These are phyloP conservation scores for Phyto melanocephala DNA, from an alignment of 2,888 invertebrate species.

Conservation along the genomic window DNA sequence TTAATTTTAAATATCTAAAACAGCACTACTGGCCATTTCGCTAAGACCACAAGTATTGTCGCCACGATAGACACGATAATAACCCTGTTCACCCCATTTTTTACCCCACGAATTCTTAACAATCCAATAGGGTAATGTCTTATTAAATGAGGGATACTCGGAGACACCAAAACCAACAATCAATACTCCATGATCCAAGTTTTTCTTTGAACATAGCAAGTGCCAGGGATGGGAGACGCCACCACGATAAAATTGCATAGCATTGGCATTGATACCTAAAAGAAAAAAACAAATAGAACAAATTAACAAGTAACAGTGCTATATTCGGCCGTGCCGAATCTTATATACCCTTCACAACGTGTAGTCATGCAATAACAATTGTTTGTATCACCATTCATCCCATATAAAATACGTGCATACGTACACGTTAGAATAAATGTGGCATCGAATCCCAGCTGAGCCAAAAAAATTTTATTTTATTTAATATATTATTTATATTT, in stretches of 20 bases:
- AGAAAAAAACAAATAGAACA: background rate
- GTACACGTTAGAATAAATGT: too few relatives aligned
- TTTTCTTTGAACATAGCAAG: conserved; percentile 86
- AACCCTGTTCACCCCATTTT: conserved; percentile 95
- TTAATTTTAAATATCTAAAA: conserved; percentile 78
- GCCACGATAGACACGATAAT: conserved; percentile 95
- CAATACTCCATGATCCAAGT: conserved; percentile 96
- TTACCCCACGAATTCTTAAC: conserved; percentile 97
- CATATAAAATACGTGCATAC: too few relatives aligned
- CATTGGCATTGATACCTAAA: conserved; percentile 92
- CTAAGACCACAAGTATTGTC: conserved; percentile 96
- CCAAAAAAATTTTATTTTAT: too few relatives aligned
- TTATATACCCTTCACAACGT: too few relatives aligned
- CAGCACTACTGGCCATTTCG: conserved; percentile 92
- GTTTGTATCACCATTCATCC: too few relatives aligned
- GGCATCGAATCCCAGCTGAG: too few relatives aligned
- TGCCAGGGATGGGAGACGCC: conserved; percentile 96
- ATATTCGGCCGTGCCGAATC: too few relatives aligned
- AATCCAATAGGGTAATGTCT: conserved; percentile 92
- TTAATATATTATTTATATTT: too few relatives aligned
- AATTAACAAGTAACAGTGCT: too few relatives aligned
- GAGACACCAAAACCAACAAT: conserved; percentile 93
- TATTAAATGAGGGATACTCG: conserved; percentile 90
- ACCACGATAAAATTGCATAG: conserved; percentile 97
- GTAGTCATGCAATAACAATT: too few relatives aligned